A percentile compares a stretch with the other conserved stretches of the same genome.
Conservation (phyloP, 1,140 invertebrate genomes). For the Cherax destructor region DNA sequence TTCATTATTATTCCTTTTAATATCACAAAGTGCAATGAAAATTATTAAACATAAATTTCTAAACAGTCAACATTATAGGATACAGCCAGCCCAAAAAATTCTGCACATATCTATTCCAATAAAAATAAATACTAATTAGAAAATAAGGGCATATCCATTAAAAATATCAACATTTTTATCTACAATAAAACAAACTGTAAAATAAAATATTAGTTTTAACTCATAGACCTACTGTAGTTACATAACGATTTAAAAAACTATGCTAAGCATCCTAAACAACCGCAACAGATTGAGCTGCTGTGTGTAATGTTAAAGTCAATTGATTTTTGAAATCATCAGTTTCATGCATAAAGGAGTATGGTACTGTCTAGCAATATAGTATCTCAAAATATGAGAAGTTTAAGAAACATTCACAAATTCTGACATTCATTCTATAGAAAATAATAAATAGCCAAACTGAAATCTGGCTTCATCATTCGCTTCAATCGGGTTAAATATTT, state of each 20-base stretch:
- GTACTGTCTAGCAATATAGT: neutral
- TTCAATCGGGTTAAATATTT: neutral
- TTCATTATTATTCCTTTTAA: conserved; percentile 21
- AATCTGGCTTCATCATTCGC: neutral
- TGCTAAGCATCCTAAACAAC: neutral
- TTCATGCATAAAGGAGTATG: neutral
- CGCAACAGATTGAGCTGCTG: neutral
- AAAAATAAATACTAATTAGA: neutral
- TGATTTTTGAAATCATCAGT: neutral
- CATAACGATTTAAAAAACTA: neutral
- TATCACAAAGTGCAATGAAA: conserved; percentile 56
- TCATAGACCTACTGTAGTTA: neutral
- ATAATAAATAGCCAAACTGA: neutral
- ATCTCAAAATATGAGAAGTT: neutral
- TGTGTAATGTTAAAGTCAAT: neutral
- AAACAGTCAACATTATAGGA: conserved; percentile 22
- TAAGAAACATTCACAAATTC: neutral
- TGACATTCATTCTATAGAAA: neutral
- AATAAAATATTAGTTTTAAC: neutral
- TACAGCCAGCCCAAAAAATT: conserved; percentile 11
- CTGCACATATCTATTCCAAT: conserved; percentile 6
- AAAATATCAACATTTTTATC: neutral
- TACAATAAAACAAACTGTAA: neutral
- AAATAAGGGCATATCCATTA: neutral
- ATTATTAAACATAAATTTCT: conserved; percentile 32